Base-by-base conservation (phyloP, 2,888 invertebrate genomes). In the Zaprionus obscuricornis region DNA sequence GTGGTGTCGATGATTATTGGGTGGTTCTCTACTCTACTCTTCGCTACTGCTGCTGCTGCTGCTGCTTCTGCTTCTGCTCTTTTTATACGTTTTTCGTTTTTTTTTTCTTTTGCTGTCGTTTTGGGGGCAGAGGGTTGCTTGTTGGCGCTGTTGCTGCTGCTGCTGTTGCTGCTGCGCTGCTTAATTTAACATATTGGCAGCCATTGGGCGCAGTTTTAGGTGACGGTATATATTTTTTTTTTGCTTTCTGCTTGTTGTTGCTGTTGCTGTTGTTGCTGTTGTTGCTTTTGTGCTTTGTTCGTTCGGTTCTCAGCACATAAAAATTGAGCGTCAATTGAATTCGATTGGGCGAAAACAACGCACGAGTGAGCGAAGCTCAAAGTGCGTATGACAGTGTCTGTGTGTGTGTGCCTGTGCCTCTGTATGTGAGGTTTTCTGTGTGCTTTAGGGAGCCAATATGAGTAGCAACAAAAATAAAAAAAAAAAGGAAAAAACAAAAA, bases 241-340 rank as follows among this genome's bases (percentile, higher is more conserved):
- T 66, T 20, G 26, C 34, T 29, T 40, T 66, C 43, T 39, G 26
- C 29, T 37, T 54, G 20, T 46, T 50, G 46, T 58, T 49, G 11
- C 31, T 62, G 36, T 20, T 47, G 42, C 58, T 42, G 18, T 59
- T 65, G 60, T 43, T 49, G 49, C 50, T 65, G 60, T 45, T 45
- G 57, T 57, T 56, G 49, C 31, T 63, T 13, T 49, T 51, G 45
- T 50, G 47, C 54, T 66, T 37, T 37, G 42, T 56, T 39, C 20
- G 51, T 45, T 54, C 45, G 26, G 63, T 63, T 58, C 37, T 52
- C 39, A 31, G 62, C 68, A 78, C 79, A 78, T 83, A 85, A 78
- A 87, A 87, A 88, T 88, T 84, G 88, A 83, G 88, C 86, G 88
- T 87, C 88, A 88, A 88, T 88, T 88, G 88, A 86, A 88, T 88